Evolutionary conservation across 2,888 invertebrate genomes (phyloP), one percentile per base, ranked within the genome.

Genomic region (Dasysyrphus albostriatus): DNA sequence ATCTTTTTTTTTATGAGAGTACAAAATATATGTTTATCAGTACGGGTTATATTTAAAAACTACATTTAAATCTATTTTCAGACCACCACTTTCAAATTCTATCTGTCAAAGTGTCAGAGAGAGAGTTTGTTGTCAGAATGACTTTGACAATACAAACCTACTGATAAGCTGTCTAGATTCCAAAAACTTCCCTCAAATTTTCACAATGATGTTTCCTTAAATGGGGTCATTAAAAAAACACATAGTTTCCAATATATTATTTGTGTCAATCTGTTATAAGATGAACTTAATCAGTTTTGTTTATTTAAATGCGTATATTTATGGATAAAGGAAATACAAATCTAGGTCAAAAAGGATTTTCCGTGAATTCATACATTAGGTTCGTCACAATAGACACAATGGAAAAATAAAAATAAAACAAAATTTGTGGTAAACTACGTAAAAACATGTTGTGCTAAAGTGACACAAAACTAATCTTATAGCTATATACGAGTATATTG

Each of bases 281-380:
- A 8, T 29, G 42, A 49, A 49, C 19, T 67, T 49, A 51, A 37
- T 67, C 49, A 14, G 9, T 56, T 65, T 72, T 39, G 12, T 49
- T 72, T 73, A 49, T 42, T 82, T 58, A 56, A 61, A 29, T 70
- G 44, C 29, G n/a, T n/a, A 14, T 16, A 6, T 5, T n/a, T 58
- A 6, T 56, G 72, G 5, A 24, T 72, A 63, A 42, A 39, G 39
- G 24, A 32, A 19, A 39, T 32, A 77, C 56, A 34, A 65, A 65
- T 32, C 16, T 42, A 65, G 82, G 82, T 72, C 82, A 82, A 72
- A n/a, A 76, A 65, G 42, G 65, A 63, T 76, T 70, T 63, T 14
- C 49, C n/a, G 19, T 4, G 34, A 54, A 37, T 32, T 70, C 61
- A 70, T 54, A 47, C 24, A 24, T 37, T 37, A 51, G 67, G 34